A percentile compares a stretch with the other conserved stretches of the same genome.
These are phyloP conservation scores for Clanis bilineata DNA, from an alignment of 2,888 invertebrate species.

Conservation along the genomic window DNA sequence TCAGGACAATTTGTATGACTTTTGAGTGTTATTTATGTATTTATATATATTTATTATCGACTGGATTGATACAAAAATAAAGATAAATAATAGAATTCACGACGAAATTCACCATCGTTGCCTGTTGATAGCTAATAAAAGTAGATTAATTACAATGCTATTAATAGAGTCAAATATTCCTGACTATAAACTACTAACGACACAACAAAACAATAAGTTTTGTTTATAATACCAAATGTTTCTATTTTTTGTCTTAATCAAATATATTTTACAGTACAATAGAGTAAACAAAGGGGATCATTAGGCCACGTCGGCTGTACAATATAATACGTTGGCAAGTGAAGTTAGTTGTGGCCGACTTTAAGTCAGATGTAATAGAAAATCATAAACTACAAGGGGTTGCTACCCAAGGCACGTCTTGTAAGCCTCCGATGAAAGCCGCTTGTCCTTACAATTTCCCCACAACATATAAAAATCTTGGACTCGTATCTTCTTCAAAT, in stretches of 20 bases:
- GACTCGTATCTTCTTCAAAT: conserved; percentile 13
- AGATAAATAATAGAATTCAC: too few species aligned
- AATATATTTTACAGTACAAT: background rate
- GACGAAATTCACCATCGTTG: too few species aligned
- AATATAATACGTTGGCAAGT: conserved; percentile 28
- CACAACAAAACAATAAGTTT: background rate
- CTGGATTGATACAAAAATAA: too few species aligned
- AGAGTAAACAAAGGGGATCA: background rate
- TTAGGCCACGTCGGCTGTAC: background rate
- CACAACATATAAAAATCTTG: conserved; percentile 29
- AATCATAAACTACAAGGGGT: conserved; percentile 39
- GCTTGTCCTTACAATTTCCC: conserved; percentile 37
- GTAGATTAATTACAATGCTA: background rate
- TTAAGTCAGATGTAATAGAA: conserved; percentile 36
- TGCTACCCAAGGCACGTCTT: conserved; percentile 40
- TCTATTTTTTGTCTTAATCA: background rate
- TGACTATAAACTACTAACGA: background rate
- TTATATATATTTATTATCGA: too few species aligned
- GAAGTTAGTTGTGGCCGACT: conserved; percentile 30
- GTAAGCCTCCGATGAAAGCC: conserved; percentile 33
- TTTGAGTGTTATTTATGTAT: too few species aligned
- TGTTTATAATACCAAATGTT: background rate
- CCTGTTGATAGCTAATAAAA: too few species aligned
- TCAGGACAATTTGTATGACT: too few species aligned
- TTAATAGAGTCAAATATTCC: background rate